Evolutionary conservation across 1,140 invertebrate genomes (phyloP).

Genomic region (Zaprionus ghesquierei): DNA sequence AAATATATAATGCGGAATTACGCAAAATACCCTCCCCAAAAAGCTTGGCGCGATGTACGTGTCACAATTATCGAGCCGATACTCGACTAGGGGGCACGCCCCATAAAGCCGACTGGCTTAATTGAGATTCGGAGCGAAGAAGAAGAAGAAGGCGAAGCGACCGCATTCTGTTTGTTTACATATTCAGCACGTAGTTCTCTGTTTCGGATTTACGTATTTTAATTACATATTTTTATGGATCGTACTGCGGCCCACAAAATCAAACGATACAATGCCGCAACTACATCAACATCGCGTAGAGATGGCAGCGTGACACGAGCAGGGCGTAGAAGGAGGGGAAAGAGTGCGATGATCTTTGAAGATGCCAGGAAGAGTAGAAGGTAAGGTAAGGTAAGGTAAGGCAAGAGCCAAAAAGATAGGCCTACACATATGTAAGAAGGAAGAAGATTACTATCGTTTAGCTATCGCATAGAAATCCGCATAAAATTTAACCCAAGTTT

Average conservation of each 20-base stretch:
- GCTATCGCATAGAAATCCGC: neutral
- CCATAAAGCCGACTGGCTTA: slow-evolving; percentile 12
- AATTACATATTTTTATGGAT: slow-evolving; percentile 39
- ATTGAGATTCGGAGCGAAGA: slow-evolving; percentile 5
- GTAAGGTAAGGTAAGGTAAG: too few species aligned
- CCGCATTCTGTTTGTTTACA: slow-evolving; percentile 21
- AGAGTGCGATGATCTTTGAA: neutral
- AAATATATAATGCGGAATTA: slow-evolving; percentile 24
- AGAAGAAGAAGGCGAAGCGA: neutral
- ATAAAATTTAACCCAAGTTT: too few species aligned
- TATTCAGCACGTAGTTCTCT: slow-evolving; percentile 33
- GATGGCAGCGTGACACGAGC: slow-evolving; percentile 21
- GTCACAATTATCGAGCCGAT: slow-evolving; percentile 12
- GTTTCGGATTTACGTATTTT: slow-evolving; percentile 12
- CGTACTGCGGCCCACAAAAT: slow-evolving; percentile 31
- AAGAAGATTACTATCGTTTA: neutral
- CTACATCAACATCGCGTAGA: slow-evolving; percentile 7
- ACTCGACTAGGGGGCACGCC: neutral
- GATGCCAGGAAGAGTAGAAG: neutral
- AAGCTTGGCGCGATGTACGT: slow-evolving; percentile 1
- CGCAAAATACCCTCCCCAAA: slow-evolving; percentile 10
- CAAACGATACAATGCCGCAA: slow-evolving; percentile 24
- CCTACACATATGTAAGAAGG: too few species aligned
- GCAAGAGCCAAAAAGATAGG: too few species aligned
- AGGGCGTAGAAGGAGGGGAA: neutral